Percentiles rank a stretch among this genome's conserved stretches.
These are phyloP conservation scores for Calameuta idolon DNA, from an alignment of 2,888 invertebrate genomes.

Conservation along the genomic window DNA sequence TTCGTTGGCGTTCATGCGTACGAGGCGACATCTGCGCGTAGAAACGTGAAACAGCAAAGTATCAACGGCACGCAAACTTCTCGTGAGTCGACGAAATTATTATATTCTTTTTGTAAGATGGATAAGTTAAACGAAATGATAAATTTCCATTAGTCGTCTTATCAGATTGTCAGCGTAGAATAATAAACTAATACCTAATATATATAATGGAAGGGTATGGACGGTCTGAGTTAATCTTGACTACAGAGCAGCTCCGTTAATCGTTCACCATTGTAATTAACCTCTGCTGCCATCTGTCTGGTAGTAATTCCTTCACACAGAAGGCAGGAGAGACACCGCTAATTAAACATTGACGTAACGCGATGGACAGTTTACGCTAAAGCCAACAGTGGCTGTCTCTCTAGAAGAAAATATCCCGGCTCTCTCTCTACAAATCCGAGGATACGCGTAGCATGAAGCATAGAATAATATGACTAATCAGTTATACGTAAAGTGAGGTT, in stretches of 20 bases:
- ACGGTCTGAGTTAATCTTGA: background rate
- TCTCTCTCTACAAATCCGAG: background rate
- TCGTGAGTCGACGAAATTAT: conserved; percentile 1
- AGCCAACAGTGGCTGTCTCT: background rate
- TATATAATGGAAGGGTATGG: background rate
- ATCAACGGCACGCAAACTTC: background rate
- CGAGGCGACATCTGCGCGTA: background rate
- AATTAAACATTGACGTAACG: background rate
- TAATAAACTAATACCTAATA: background rate
- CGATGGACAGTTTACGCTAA: background rate
- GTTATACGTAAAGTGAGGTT: background rate
- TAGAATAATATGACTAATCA: background rate
- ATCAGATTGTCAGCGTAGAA: background rate
- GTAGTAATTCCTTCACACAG: background rate
- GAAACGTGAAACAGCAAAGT: background rate
- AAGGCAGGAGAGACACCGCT: background rate
- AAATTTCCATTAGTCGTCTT: background rate
- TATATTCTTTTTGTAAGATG: background rate
- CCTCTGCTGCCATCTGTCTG: conserved; percentile 20
- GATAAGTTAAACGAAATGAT: background rate
- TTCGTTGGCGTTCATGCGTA: background rate
- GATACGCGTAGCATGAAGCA: background rate
- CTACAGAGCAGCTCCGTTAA: conserved; percentile 13
- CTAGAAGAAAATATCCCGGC: background rate
- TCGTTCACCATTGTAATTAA: conserved; percentile 29